Base-by-base conservation (phyloP, 2,797 vertebrate genomes). In the Sebastes hubbsi region DNA sequence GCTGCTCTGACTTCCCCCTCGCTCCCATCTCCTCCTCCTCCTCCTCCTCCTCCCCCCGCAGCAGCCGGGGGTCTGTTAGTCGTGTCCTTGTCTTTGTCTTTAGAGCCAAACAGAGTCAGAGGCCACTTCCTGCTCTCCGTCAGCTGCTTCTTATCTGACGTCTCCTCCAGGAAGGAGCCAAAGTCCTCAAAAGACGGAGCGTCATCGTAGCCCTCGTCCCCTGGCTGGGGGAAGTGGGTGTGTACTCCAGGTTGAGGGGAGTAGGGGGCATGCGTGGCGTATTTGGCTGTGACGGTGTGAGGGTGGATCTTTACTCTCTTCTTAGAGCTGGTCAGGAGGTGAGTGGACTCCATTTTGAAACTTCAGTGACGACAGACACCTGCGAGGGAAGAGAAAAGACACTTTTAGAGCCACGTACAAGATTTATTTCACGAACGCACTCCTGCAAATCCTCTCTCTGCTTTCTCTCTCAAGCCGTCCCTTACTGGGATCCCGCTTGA, bases 221-320 rank as follows among this genome's bases (percentile, higher is more conserved):
- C 98, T 4, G 97, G 97, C 62, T 99, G 98, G 10, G 97, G 98
- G 87, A 98, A 99, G 92, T 98, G 97, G 16, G 94, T 93, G 89
- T 95, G 94, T 6, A 94, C 87, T 67, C 97, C 97, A 30, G 96
- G 96, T 74, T 98, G 98, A 9, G 97, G 98, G 82, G 97, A 97
- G 90, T 97, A 94, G 3, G 93, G 92, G 8, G 91, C 25, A 10
- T 91, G 97, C 49, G 97, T 97, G 83, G 96, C 96, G 0, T 99
- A 99, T 89, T 99, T 98, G 84, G 99, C 97, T 4, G 97, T 98
- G 85, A 98, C 97, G 2, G 97, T 98, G 88, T 97, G 97, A 76
- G 98, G 98, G 89, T 99, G 98, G 95, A 99, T 99, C 95, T 99
- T 99, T 58, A 99, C 97, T 85, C 94, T 94, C 91, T 99, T 99